A percentile compares a stretch with the other conserved stretches of the same genome.
Evolutionary conservation across 2,888 invertebrate species (phyloP).

Genomic region (Xestia xanthographa): DNA sequence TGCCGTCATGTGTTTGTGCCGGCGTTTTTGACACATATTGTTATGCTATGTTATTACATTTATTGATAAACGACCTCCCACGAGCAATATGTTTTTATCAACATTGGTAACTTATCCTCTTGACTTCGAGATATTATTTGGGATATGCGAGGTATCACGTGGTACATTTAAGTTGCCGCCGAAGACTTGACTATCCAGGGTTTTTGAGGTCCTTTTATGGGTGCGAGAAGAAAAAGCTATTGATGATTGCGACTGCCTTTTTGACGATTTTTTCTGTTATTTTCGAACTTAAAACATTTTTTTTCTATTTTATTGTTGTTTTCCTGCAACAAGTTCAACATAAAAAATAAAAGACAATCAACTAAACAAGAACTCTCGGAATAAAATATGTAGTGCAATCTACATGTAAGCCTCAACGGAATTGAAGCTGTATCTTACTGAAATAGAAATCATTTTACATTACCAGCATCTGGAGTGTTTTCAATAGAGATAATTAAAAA

Average conservation of each 20-base stretch:
- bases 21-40: constrained; percentile 22
- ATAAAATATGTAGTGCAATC: not conserved
- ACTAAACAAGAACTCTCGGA: constrained; percentile 12
- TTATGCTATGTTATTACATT: constrained; percentile 36
- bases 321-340: not conserved
- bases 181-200: too few species aligned
- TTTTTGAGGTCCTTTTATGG: too few species aligned
- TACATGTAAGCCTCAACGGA: not conserved
- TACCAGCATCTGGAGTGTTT: constrained; percentile 26
- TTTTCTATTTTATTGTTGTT: not conserved
- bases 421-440: not conserved
- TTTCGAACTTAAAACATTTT: not conserved
- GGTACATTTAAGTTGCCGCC: too few species aligned
- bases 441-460: constrained; percentile 17
- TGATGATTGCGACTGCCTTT: too few species aligned
- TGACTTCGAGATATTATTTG: not conserved
- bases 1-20: constrained; percentile 41
- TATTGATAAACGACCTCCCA: constrained; percentile 50
- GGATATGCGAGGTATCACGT: too few species aligned
- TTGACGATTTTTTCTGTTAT: too few species aligned
- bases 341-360: not conserved
- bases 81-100: constrained; percentile 29
- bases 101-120: constrained; percentile 17
- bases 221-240: too few species aligned
- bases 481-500: constrained; percentile 62